Evolutionary conservation across 1,140 invertebrate genomes (phyloP).

Genomic region (Leguminivora glycinivorella): DNA sequence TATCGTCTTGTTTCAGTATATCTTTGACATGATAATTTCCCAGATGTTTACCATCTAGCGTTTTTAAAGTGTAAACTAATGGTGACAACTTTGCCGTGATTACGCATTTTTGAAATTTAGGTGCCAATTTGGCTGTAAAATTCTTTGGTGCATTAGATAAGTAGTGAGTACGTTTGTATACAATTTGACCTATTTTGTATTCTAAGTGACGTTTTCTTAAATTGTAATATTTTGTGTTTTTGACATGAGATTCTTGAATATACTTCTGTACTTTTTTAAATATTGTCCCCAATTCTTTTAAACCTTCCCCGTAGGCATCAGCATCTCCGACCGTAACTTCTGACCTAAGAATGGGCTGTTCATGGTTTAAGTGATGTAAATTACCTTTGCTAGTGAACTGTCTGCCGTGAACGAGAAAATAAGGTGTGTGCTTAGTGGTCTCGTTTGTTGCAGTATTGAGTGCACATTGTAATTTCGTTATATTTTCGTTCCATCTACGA

Average conservation of each 20-base stretch:
- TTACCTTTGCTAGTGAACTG: not conserved
- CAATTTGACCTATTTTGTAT: slow-evolving; percentile 9
- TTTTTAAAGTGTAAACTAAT: not conserved
- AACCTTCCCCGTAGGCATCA: not conserved
- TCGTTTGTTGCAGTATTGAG: too few relatives aligned
- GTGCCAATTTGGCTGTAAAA: slow-evolving; percentile 16
- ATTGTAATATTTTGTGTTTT: not conserved
- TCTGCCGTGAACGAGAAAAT: not conserved
- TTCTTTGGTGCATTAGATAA: slow-evolving; percentile 13
- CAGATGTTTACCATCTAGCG: not conserved
- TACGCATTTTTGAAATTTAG: not conserved
- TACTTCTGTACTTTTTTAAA: not conserved
- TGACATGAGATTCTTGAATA: not conserved
- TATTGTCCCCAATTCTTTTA: too few relatives aligned
- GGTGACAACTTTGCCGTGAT: not conserved
- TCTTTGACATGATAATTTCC: slow-evolving; percentile 10
- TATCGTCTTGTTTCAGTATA: not conserved
- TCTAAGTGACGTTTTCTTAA: not conserved
- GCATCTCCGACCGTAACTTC: not conserved
- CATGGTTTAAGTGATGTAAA: not conserved
- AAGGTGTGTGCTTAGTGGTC: too few relatives aligned
- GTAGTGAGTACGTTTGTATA: not conserved
- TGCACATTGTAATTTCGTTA: too few relatives aligned
- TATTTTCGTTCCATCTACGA: too few relatives aligned
- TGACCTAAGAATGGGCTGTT: not conserved